Base-by-base conservation (phyloP, 2,888 invertebrate genomes). In the Epirrhoe tristata region DNA sequence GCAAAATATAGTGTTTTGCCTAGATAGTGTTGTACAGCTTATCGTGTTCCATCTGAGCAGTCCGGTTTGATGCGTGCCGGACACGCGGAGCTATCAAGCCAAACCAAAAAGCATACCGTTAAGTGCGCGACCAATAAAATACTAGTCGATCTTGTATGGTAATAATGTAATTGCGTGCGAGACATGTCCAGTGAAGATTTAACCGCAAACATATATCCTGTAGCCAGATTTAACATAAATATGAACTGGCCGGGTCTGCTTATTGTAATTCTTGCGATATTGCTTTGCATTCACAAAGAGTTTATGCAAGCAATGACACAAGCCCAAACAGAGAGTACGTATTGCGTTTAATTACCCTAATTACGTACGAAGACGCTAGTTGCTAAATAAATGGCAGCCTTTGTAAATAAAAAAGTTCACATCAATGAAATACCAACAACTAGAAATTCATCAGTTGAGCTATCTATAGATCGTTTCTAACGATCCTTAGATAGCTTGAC, bases 161-260 rank as follows among this genome's bases (percentile, higher is more conserved):
- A 88, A 90, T 90, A 83, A 82, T 74, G 84, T 89, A 90, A 89
- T 89, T 84, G 83, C 84, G 76, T 83, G 84, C 86, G 87, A 87
- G 83, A 84, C 83, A 80, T 82, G 79, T 82, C 84, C 80, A 79
- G 73, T 74, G 76, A 70, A 81, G 79, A 81, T 78, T 81, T 81
- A 78, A 74, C 82, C 72, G 79, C 51, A 65, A 58, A 58, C 36
- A 55, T 17, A 55, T 14, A 59, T 14, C 32, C 59, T 56, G 6
- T 0, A 64, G 39, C 55, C 39, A 14, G 59, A 65, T 51, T 51
- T 31, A 43, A 43, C n/a, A 14, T 51, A 52, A 10, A 14, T 12
- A 48, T 52, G 24, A 52, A 58, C n/a, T 17, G 6, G 36, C 36
- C 8, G n/a, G 16, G 16, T 12, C 7, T 17, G 50, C 36, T 36